Conservation (phyloP, 2,113 vertebrate species). For the Rhineura floridana region DNA sequence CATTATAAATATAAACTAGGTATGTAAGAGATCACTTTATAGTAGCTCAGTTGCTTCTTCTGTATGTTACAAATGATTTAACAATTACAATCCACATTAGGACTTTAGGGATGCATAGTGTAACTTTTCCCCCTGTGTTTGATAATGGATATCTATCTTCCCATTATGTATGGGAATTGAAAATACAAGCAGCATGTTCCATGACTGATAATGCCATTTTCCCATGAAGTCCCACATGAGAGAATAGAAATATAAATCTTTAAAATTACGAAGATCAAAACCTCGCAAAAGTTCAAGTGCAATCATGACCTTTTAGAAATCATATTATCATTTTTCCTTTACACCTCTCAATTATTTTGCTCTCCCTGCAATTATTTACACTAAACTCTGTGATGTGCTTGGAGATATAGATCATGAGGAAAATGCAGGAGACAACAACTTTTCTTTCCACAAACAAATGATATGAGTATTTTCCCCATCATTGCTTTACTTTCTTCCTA, state of each 20-base stretch:
- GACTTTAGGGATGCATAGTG: conserved; percentile 56
- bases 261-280: conserved; percentile 44
- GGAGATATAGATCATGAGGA: not conserved
- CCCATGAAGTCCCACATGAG: conserved; percentile 20
- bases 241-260: conserved; percentile 47
- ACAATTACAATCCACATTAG: conserved; percentile 53
- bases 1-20: conserved; percentile 38
- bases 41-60: conserved; percentile 49
- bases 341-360: not conserved
- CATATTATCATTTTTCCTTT: not conserved
- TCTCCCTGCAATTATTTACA: conserved; percentile 17
- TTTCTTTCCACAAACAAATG: not conserved
- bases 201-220: conserved; percentile 50
- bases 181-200: conserved; percentile 35
- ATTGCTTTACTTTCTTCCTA: not conserved
- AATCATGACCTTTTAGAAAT: not conserved
- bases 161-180: conserved; percentile 47
- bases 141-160: conserved; percentile 39
- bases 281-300: not conserved
- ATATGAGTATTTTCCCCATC: conserved; percentile 1
- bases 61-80: conserved; percentile 58
- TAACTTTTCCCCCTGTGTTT: conserved; percentile 31
- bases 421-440: not conserved
- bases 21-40: conserved; percentile 40
- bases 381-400: conserved; percentile 33